Evolutionary conservation across 1,140 invertebrate species (phyloP).

Genomic region (Agrilus planipennis): DNA sequence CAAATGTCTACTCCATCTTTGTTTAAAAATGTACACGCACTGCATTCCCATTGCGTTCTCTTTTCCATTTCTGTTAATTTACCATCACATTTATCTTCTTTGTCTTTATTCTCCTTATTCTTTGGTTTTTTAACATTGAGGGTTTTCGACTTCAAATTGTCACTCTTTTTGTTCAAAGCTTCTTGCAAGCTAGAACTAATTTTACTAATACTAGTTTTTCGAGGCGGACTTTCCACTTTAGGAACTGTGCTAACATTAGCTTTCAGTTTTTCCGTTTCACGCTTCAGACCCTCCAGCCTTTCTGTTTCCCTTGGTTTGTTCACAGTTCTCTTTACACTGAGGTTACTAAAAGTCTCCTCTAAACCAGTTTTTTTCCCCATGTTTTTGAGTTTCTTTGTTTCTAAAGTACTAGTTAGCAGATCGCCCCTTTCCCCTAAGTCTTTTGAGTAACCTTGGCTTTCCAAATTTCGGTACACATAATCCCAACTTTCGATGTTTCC

Average conservation of each 20-base stretch:
- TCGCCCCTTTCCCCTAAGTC: constrained; percentile 50
- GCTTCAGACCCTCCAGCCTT: too few relatives aligned
- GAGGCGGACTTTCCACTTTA: too few relatives aligned
- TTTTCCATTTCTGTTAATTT: not conserved
- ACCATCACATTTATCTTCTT: not conserved
- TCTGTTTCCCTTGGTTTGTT: too few relatives aligned
- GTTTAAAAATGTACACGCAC: constrained; percentile 61
- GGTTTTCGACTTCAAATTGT: constrained; percentile 33
- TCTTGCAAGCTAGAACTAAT: too few relatives aligned
- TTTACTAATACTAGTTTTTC: too few relatives aligned
- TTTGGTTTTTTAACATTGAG: constrained; percentile 32
- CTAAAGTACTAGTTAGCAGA: constrained; percentile 36
- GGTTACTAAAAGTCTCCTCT: not conserved
- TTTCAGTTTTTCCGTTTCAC: too few relatives aligned
- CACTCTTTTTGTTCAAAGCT: constrained; percentile 23
- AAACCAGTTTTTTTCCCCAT: not conserved
- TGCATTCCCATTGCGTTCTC: constrained; percentile 49
- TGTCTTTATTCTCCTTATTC: constrained; percentile 6
- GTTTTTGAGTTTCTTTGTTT: constrained; percentile 9
- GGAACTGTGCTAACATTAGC: too few relatives aligned
- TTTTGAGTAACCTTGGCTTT: constrained; percentile 59
- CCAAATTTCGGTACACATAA: constrained; percentile 64
- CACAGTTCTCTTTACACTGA: constrained; percentile 5
- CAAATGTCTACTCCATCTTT: constrained; percentile 44
- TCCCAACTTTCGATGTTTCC: constrained; percentile 61